These are phyloP conservation scores for Tragelaphus strepsiceros DNA, from an alignment of 2,113 vertebrate genomes.

Conservation along the genomic window DNA sequence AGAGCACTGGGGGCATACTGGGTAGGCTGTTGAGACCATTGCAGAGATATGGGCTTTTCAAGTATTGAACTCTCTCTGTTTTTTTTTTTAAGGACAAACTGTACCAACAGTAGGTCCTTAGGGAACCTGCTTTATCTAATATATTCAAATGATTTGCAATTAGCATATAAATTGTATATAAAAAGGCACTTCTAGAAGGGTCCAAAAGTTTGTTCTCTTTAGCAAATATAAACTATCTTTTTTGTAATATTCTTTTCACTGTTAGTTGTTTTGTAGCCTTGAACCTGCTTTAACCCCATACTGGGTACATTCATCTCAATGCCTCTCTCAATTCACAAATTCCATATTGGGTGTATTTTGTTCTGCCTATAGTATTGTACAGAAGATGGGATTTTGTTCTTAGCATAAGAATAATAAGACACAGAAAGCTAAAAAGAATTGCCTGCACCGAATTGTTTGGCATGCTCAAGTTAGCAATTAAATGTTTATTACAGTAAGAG, in stretches of 20 bases:
- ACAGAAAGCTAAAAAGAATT: not conserved
- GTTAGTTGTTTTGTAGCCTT: not conserved
- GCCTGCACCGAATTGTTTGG: not conserved
- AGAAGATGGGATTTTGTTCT: not conserved
- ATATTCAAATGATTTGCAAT: conserved; percentile 37
- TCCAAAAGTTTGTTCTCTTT: not conserved
- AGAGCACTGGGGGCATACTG: not conserved
- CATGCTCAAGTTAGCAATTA: not conserved
- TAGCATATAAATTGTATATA: conserved; percentile 33
- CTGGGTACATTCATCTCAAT: not conserved
- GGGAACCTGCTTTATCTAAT: conserved; percentile 22
- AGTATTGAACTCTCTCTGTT: not conserved
- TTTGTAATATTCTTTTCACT: not conserved
- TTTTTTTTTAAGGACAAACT: not conserved
- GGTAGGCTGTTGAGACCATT: not conserved
- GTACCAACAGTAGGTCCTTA: not conserved
- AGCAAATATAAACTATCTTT: not conserved
- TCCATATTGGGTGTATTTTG: not conserved
- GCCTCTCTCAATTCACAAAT: not conserved
- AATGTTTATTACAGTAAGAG: not conserved
- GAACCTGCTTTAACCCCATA: not conserved
- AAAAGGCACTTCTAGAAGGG: not conserved
- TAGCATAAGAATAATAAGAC: not conserved
- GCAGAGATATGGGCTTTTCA: not conserved
- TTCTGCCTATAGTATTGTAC: not conserved